phyloP scores from a whole-genome alignment of 2,113 vertebrate genomes.

The Aegotheles bennettii region DNA sequence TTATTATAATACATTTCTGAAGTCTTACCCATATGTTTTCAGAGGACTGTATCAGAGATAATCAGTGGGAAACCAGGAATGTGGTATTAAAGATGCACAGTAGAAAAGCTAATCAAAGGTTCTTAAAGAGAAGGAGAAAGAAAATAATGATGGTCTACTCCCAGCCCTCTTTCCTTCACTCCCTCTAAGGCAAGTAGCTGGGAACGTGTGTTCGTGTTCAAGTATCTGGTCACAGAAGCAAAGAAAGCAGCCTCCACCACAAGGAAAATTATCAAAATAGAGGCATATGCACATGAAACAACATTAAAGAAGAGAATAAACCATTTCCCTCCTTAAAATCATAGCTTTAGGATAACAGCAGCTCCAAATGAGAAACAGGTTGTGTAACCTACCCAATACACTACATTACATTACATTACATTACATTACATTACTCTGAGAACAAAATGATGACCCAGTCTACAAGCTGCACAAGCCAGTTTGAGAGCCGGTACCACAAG shows the following conservation, averaged over 20 bases:
- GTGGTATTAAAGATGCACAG: neutral
- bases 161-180: neutral
- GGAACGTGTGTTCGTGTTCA: neutral
- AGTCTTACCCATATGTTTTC: slow-evolving; percentile 28
- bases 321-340: neutral
- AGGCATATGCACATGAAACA: neutral
- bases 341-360: neutral
- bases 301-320: neutral
- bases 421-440: neutral
- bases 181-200: neutral
- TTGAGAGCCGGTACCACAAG: neutral
- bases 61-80: neutral
- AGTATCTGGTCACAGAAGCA: neutral
- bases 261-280: neutral
- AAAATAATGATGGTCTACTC: neutral
- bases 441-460: rapidly evolving
- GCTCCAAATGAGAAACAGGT: neutral
- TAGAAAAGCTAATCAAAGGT: neutral
- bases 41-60: neutral
- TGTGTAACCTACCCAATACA: neutral
- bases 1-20: neutral
- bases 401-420: neutral
- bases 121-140: neutral
- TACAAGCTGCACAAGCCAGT: neutral
- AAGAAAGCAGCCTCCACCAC: neutral